These are phyloP conservation scores for Cydia strobilella DNA, from an alignment of 1,140 invertebrate genomes.

Conservation along the genomic window DNA sequence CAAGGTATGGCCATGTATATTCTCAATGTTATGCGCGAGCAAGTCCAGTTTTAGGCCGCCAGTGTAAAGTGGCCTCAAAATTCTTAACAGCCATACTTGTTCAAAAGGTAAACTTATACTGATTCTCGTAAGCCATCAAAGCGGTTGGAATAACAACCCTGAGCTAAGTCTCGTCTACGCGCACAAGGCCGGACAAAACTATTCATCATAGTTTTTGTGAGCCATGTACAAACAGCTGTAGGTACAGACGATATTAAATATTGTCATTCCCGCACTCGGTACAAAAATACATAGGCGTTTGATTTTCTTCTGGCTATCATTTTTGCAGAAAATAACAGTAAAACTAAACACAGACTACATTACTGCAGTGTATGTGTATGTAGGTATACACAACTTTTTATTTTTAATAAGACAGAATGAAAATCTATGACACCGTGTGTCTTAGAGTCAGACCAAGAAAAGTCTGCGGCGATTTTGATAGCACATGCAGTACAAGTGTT, in stretches of 20 bases:
- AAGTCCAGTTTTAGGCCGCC: neutral
- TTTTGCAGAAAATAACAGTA: too few species aligned
- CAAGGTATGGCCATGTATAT: constrained; percentile 3
- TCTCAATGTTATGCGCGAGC: neutral
- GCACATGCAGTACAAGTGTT: too few species aligned
- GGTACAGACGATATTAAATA: neutral
- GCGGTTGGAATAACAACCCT: neutral
- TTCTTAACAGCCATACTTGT: neutral
- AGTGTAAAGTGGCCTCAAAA: neutral
- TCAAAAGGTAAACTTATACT: neutral
- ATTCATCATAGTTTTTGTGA: constrained; percentile 1
- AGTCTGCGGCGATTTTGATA: too few species aligned
- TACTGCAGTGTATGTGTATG: too few species aligned
- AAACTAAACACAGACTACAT: too few species aligned
- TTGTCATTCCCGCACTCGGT: neutral
- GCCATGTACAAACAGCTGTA: neutral
- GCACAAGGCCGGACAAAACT: neutral
- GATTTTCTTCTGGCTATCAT: too few species aligned
- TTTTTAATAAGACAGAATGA: too few species aligned
- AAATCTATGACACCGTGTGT: too few species aligned
- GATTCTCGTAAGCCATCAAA: neutral
- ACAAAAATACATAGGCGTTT: too few species aligned
- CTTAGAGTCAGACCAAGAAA: too few species aligned
- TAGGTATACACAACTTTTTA: too few species aligned
- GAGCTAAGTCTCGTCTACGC: neutral